Conservation (phyloP, 2,888 invertebrate species). For the Cephus sareptanus region DNA sequence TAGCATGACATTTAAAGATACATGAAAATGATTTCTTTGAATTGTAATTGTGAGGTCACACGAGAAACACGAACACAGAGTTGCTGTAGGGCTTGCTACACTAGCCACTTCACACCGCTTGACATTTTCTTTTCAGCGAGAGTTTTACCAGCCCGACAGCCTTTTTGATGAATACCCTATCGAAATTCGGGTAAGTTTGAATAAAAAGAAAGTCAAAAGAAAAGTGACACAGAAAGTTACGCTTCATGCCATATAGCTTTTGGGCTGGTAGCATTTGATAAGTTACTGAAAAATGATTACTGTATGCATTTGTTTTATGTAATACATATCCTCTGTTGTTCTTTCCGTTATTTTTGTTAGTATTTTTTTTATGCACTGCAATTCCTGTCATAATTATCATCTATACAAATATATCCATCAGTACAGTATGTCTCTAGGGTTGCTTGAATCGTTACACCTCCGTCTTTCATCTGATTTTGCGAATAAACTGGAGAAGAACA, state of each 20-base stretch:
- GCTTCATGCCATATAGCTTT: conserved; percentile 54
- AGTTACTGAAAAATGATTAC: no score
- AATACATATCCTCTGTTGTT: neutral
- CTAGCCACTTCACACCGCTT: conserved; percentile 60
- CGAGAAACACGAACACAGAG: conserved; percentile 23
- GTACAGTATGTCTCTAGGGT: no score
- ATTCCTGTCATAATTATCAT: no score
- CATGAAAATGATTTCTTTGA: no score
- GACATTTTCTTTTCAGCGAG: conserved; percentile 77
- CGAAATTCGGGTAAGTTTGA: conserved; percentile 79
- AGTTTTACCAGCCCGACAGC: conserved; percentile 75
- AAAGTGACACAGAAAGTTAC: conserved; percentile 43
- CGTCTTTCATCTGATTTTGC: no score
- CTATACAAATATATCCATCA: no score
- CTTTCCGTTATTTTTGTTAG: neutral
- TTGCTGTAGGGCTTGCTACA: conserved; percentile 48
- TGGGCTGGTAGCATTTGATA: conserved; percentile 39
- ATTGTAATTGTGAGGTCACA: no score
- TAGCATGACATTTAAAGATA: no score
- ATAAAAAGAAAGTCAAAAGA: conserved; percentile 48
- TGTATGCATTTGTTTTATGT: neutral
- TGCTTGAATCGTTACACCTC: no score
- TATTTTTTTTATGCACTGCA: no score
- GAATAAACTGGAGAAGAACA: no score
- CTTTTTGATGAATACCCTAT: conserved; percentile 79